Conservation (phyloP, 2,797 vertebrate species). For the Nannoperca obscura region DNA sequence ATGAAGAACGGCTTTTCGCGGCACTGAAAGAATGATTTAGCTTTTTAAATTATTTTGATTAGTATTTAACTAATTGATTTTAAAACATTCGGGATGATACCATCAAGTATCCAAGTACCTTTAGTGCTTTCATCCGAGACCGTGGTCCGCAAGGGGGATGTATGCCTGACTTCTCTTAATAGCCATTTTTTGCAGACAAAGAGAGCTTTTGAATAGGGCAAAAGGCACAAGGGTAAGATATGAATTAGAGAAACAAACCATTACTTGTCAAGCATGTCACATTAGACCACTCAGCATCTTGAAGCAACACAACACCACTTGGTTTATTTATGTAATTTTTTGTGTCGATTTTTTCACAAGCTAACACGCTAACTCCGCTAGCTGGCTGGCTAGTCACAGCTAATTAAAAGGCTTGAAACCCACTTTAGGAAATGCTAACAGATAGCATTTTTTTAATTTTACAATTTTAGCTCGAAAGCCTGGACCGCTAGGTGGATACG, state of each 20-base stretch:
- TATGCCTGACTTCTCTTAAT: slow-evolving; percentile 83
- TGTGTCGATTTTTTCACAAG: slow-evolving; percentile 60
- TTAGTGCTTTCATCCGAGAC: slow-evolving; percentile 72
- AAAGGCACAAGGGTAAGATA: slow-evolving; percentile 78
- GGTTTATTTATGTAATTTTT: slow-evolving; percentile 40
- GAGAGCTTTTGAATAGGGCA: slow-evolving; percentile 82
- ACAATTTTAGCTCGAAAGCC: slow-evolving; percentile 36
- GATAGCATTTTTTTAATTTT: slow-evolving; percentile 69
- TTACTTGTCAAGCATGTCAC: neutral
- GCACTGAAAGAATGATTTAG: slow-evolving; percentile 41
- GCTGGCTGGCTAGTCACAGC: slow-evolving; percentile 54
- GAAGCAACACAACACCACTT: neutral
- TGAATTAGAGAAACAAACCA: slow-evolving; percentile 20
- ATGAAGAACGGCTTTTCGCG: slow-evolving; percentile 60
- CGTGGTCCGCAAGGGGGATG: slow-evolving; percentile 80
- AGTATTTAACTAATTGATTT: slow-evolving; percentile 33
- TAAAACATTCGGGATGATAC: slow-evolving; percentile 77
- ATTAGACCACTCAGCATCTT: neutral
- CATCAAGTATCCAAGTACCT: slow-evolving; percentile 56
- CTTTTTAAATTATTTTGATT: slow-evolving; percentile 44
- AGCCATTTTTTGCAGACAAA: slow-evolving; percentile 90
- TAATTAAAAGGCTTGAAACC: slow-evolving; percentile 52
- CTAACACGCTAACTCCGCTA: slow-evolving; percentile 74
- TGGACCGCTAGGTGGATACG: slow-evolving; percentile 1
- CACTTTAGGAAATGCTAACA: slow-evolving; percentile 59